These are phyloP conservation scores for Orientallactaga sibirica DNA, from an alignment of 2,797 vertebrate genomes.

Conservation along the genomic window DNA sequence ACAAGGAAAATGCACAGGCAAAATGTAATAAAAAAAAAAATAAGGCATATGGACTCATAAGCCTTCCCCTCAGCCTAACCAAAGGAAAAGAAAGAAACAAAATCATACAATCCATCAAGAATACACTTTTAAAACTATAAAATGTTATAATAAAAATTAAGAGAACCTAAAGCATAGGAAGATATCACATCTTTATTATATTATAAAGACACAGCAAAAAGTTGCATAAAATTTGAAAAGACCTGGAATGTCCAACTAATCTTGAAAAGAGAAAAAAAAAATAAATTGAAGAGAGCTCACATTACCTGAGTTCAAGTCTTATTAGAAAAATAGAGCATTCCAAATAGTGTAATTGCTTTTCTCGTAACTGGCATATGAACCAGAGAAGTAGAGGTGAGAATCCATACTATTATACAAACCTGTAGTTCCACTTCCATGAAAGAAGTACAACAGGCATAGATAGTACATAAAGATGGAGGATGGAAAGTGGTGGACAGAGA, in stretches of 20 bases:
- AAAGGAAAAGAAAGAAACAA: too few species aligned
- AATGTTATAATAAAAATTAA: neutral
- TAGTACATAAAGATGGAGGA: neutral
- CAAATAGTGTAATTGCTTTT: neutral
- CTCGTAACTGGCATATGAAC: neutral
- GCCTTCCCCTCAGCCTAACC: too few species aligned
- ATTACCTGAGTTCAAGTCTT: conserved; percentile 31
- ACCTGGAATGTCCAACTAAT: neutral
- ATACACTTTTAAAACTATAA: neutral
- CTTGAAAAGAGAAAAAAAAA: neutral
- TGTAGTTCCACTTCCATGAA: too few species aligned
- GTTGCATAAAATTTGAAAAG: neutral
- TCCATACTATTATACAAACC: too few species aligned
- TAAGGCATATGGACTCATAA: neutral
- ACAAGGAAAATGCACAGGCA: neutral
- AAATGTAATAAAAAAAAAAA: neutral
- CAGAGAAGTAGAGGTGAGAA: neutral
- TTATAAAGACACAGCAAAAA: neutral
- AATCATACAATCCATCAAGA: too few species aligned
- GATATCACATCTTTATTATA: neutral
- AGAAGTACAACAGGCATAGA: too few species aligned
- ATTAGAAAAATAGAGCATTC: neutral
- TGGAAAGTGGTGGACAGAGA: neutral
- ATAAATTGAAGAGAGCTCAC: neutral
- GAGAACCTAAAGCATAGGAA: neutral